Conservation (phyloP, 2,797 vertebrate genomes). For the Xenentodon cancila region DNA sequence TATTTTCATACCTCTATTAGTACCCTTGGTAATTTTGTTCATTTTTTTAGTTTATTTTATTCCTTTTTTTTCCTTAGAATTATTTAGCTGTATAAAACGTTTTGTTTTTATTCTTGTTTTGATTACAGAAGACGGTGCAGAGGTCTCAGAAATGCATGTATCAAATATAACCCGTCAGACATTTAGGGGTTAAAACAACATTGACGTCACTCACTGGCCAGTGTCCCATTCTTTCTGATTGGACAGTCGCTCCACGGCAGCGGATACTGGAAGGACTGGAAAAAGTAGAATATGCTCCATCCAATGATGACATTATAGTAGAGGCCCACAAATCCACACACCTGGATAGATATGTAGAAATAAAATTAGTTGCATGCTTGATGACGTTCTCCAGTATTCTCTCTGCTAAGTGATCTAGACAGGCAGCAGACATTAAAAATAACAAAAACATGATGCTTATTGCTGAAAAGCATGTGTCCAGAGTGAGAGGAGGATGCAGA, state of each 20-base stretch:
- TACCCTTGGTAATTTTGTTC: too few relatives aligned
- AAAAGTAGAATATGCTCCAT: conserved; percentile 96
- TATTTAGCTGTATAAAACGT: too few relatives aligned
- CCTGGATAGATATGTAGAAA: conserved; percentile 71
- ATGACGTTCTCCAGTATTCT: too few relatives aligned
- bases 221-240: conserved; percentile 80
- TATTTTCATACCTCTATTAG: too few relatives aligned
- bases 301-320: conserved; percentile 95
- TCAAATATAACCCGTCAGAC: too few relatives aligned
- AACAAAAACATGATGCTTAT: background rate
- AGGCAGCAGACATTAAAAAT: background rate
- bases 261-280: conserved; percentile 93
- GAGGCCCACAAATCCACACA: conserved; percentile 91
- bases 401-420: background rate
- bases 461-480: conserved; percentile 8
- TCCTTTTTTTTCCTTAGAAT: too few relatives aligned
- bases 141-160: too few relatives aligned
- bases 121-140: too few relatives aligned
- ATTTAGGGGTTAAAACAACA: background rate
- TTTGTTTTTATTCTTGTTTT: too few relatives aligned
- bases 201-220: conserved; percentile 57
- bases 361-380: background rate
- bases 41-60: too few relatives aligned
- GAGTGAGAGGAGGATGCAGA: conserved; percentile 13
- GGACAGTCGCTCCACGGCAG: conserved; percentile 92